Base-by-base conservation (phyloP, 2,797 vertebrate genomes). In the Hyperoplus immaculatus region DNA sequence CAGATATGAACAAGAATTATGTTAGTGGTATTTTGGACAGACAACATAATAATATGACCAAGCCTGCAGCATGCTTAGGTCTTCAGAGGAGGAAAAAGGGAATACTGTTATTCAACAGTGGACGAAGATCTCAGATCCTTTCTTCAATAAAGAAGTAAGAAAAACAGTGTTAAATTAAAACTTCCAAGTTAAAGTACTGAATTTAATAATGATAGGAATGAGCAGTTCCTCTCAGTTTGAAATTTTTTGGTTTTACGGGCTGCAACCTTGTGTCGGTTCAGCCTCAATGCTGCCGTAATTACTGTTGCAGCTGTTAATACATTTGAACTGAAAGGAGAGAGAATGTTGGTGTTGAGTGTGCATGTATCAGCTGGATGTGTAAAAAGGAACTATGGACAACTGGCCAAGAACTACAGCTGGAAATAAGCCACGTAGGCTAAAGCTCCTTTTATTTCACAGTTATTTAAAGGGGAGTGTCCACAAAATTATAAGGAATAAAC, bases 1-100 rank as follows among this genome's bases (percentile, higher is more conserved):
- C 59, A 46, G 55, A 77, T 65, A 75, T 60, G n/a, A 82, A 46
- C 3, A 57, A 56, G 21, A 51, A 57, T 47, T 39, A 51, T 58
- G 54, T 71, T 5, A 77, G 54, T 54, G 13, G 45, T 53, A 14
- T 62, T 65, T 41, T 43, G 21, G 43, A 12, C 16, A 57, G 15
- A 57, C 0, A 5, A 49, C 11, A 47, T 60, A 14, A 57, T 39
- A 45, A 49, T 42, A 42, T 13, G 29, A 45, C n/a, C 38, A 6
- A 45, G 43, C 9, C 47, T 43, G 42, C 7, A n/a, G 43, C 29
- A 46, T 11, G 39, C 15, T 60, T 64, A 65, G 29, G 8, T 67
- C 69, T 60, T 72, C 36, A 21, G 10, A n/a, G 57, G 41, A 61
- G 0, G 1, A 71, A 74, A 61, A 41, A n/a, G 45, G 16, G 46